These are phyloP conservation scores for Eupithecia subfuscata DNA, from an alignment of 2,888 invertebrate species.

Conservation along the genomic window DNA sequence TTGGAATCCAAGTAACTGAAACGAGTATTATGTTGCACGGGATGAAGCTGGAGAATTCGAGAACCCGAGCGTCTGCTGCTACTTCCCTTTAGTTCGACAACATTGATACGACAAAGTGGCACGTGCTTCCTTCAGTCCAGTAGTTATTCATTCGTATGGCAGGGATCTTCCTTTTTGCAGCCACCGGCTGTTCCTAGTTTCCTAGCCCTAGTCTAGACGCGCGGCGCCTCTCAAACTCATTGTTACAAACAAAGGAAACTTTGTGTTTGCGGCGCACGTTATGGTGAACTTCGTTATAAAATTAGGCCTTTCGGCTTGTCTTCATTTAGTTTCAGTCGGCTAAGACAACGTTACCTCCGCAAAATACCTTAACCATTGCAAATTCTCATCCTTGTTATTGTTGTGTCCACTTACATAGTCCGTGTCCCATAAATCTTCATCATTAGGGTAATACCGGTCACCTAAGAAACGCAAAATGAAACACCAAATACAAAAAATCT, in stretches of 20 bases:
- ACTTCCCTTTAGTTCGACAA: slow-evolving; percentile 34
- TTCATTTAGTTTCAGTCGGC: slow-evolving; percentile 22
- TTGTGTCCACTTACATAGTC: not conserved
- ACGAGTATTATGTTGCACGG: slow-evolving; percentile 41
- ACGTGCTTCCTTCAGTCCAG: slow-evolving; percentile 41
- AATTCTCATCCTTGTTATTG: not conserved
- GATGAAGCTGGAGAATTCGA: slow-evolving; percentile 38
- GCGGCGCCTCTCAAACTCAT: slow-evolving; percentile 56
- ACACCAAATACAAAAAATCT: no score
- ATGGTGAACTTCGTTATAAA: slow-evolving; percentile 51
- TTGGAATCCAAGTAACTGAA: slow-evolving; percentile 41
- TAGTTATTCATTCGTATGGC: slow-evolving; percentile 56
- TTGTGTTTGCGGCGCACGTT: slow-evolving; percentile 49
- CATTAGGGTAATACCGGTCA: no score
- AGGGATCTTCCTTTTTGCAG: slow-evolving; percentile 42
- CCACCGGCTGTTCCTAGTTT: slow-evolving; percentile 46
- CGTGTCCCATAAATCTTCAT: not conserved
- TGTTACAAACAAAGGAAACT: slow-evolving; percentile 60
- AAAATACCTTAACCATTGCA: not conserved
- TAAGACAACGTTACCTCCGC: not conserved
- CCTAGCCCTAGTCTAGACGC: slow-evolving; percentile 48
- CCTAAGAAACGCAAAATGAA: no score
- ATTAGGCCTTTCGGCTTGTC: slow-evolving; percentile 42
- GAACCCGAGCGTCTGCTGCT: slow-evolving; percentile 35
- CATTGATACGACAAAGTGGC: slow-evolving; percentile 48